Conservation (phyloP, 1,140 invertebrate genomes). For the Calliphora vicina region DNA sequence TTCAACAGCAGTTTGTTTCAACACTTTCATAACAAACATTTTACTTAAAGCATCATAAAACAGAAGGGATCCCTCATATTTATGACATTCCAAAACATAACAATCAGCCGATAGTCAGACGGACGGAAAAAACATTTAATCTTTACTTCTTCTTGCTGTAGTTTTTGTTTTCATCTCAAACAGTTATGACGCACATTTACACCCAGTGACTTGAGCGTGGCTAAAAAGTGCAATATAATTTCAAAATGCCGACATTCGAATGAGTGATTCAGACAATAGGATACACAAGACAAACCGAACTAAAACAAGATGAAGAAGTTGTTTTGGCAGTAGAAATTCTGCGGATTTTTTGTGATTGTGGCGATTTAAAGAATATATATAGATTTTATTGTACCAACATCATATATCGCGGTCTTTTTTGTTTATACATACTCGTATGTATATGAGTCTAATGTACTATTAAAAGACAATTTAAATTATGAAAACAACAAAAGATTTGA, state of each 20-base stretch:
- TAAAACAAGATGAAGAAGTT: conserved; percentile 43
- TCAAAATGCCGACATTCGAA: conserved; percentile 57
- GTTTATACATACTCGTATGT: background rate
- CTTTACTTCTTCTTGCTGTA: background rate
- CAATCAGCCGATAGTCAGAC: background rate
- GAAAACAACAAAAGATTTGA: background rate
- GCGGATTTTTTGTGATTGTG: conserved; percentile 28
- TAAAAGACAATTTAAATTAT: conserved; percentile 7
- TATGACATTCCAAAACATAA: background rate
- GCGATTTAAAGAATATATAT: conserved; percentile 16
- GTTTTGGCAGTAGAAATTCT: background rate
- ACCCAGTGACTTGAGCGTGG: conserved; percentile 23
- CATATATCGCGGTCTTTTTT: conserved; percentile 5
- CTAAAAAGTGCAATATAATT: conserved; percentile 63
- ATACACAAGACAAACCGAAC: no score
- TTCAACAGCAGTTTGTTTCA: background rate
- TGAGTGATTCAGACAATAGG: conserved; percentile 14
- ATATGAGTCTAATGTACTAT: conserved; percentile 20
- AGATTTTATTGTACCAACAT: conserved; percentile 19
- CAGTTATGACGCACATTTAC: conserved; percentile 22
- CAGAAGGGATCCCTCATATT: conserved; percentile 19
- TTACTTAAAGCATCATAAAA: conserved; percentile 1
- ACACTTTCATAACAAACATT: conserved; percentile 20
- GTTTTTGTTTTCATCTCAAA: background rate
- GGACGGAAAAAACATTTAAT: background rate